Base-by-base conservation (phyloP, 2,888 invertebrate species). In the Drosophila percnosoma region DNA sequence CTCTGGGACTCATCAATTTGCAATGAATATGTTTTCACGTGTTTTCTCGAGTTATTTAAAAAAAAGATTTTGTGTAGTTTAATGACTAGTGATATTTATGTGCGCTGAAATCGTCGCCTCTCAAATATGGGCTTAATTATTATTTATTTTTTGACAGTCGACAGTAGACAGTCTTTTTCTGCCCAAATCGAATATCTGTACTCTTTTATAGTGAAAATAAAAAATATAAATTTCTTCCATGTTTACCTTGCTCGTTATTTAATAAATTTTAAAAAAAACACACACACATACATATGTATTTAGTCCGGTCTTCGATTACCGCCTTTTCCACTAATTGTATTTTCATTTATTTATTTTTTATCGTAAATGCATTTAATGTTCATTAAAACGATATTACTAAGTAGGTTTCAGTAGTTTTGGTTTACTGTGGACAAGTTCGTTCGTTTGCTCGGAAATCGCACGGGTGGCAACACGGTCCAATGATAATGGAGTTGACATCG, bases 61-160 rank as follows among this genome's bases (percentile, higher is more conserved):
- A 51, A 51, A 45, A 42, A 42, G 13, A 45, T 13, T 15, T 15
- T 24, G 8, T 24, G 1, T 13, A n/a, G 33, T 57, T 83, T 83
- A 73, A 78, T 87, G 87, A 63, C 82, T 75, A 82, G 68, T 78
- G 78, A 83, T 83, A 79, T 79, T 79, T 55, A 59, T 53, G 65
- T 75, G 62, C 24, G 38, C 34, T 73, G 71, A 62, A 70, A 51
- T 42, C 42, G 54, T 48, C 34, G 33, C 63, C 66, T 33, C 31
- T 49, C 48, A 48, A 67, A 38, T 21, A 40, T 33, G 65, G 24
- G 5, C n/a, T 45, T 15, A 0, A 48, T 15, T 18, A 45, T 45
- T 21, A 11, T 21, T 13, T 27, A 24, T 8, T 49, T 18, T 18
- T 21, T 45, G 33, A 27, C 13, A 27, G 15, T 31, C 42, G 21